phyloP scores from a whole-genome alignment of 2,113 vertebrate genomes.

The Mesembrinibis cayennensis region DNA sequence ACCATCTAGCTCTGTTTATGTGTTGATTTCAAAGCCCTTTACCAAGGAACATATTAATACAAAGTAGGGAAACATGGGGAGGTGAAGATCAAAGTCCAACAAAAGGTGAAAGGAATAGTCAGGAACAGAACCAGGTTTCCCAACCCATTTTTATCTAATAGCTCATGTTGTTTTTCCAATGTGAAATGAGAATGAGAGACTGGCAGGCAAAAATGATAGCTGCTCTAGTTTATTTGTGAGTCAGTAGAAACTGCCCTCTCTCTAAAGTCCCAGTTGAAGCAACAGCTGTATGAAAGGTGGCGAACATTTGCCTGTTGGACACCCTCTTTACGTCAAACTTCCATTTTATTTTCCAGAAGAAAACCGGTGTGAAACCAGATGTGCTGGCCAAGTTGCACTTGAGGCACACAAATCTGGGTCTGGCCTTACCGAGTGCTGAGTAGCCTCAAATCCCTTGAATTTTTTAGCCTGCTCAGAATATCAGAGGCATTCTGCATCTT shows the following conservation, averaged over 20 bases:
- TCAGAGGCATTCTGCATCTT: not conserved
- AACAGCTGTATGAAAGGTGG: not conserved
- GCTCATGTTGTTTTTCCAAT: not conserved
- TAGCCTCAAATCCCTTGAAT: not conserved
- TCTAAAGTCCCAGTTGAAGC: not conserved
- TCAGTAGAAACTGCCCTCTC: not conserved
- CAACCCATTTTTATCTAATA: not conserved
- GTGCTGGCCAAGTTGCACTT: not conserved
- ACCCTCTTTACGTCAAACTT: not conserved
- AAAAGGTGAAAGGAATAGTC: not conserved
- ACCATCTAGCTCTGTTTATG: not conserved
- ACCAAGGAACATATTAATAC: not conserved
- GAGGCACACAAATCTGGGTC: not conserved
- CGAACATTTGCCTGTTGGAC: not conserved
- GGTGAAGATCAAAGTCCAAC: not conserved
- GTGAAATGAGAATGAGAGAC: not conserved
- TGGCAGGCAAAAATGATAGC: not conserved
- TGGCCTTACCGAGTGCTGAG: not conserved
- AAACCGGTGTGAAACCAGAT: not conserved
- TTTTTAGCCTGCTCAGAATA: not conserved
- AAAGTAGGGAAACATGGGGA: not conserved
- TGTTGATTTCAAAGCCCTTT: not conserved
- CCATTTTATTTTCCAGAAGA: not conserved
- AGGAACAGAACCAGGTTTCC: not conserved
- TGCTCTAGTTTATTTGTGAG: not conserved